Evolutionary conservation across 2,797 vertebrate genomes (phyloP).

Genomic region (Heteromormyrus szaboi): DNA sequence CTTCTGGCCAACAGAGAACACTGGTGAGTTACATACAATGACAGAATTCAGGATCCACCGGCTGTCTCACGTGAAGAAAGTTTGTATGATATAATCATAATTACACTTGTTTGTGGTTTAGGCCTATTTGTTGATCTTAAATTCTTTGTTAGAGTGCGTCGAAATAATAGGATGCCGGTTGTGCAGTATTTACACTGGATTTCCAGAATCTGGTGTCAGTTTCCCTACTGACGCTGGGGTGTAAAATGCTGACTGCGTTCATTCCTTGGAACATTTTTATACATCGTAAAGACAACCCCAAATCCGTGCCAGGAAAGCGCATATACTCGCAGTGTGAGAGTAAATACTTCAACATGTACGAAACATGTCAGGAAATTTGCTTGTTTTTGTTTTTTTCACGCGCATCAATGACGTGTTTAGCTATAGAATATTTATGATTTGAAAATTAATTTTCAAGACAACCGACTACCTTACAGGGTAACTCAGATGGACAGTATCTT

Average conservation of each 20-base stretch:
- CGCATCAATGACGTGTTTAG: background rate
- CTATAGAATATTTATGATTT: background rate
- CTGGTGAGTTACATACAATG: slow-evolving; percentile 31
- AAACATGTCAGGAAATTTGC: background rate
- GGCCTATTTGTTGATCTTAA: background rate
- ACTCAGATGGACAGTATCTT: background rate
- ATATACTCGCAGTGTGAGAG: background rate
- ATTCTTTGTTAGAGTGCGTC: background rate
- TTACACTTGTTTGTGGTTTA: background rate
- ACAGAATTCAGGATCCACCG: background rate
- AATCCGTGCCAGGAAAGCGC: background rate
- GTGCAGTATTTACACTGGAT: background rate
- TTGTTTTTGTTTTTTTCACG: background rate
- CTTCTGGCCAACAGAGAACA: slow-evolving; percentile 45
- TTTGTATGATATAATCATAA: background rate
- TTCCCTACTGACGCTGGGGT: background rate
- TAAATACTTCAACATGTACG: background rate
- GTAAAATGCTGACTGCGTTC: slow-evolving; percentile 12
- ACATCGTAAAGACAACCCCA: background rate
- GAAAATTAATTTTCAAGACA: background rate
- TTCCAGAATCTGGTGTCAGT: background rate
- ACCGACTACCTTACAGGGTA: background rate
- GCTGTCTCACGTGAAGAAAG: background rate
- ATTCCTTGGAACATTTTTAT: background rate
- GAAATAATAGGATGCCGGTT: background rate